Evolutionary conservation across 2,888 invertebrate species (phyloP), one percentile per base, ranked within the genome.

Genomic region (Agrotis exclamationis): DNA sequence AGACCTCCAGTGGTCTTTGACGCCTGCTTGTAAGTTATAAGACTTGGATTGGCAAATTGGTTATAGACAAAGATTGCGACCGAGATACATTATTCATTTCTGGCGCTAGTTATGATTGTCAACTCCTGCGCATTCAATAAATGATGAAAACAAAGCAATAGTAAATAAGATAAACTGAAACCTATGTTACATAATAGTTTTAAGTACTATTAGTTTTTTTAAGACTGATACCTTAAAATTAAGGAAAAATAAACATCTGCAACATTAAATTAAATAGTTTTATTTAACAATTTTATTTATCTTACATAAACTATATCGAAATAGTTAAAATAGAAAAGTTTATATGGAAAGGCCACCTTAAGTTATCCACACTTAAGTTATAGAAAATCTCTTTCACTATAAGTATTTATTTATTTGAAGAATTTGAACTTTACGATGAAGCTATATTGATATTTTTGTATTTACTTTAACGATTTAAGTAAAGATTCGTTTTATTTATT

Each of bases 271-370:
- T 86, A 77, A 77, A 84, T 81, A 83, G 82, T 88, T 89, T 89
- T 87, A 88, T 88, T 88, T 88, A 89, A 88, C 87, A 85, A 82
- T 74, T 86, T 88, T 83, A 79, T 86, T 89, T 91, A 93, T 93
- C 92, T 94, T 93, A 94, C 89, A 93, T 94, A 94, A 92, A 94
- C 92, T 94, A 95, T 93, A 94, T 93, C 88, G 93, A 93, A 92
- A 93, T 90, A 91, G 90, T 92, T 93, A 89, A 92, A 93, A 93
- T 94, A 93, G 92, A 94, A 94, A 89, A 94, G 88, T 92, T 94
- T 92, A 91, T 91, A 92, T 95, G 95, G 95, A 96, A 96, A 96
- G 96, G 95, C 96, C 95, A 94, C 95, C 93, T 93, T 93, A 91
- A 87, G 77, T 84, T 60, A 87, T 79, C 79, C 84, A 86, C 87